Percentiles rank a stretch among this genome's conserved stretches.
Evolutionary conservation across 2,113 vertebrate genomes (phyloP).

Genomic region (Chlorocebus sabaeus): DNA sequence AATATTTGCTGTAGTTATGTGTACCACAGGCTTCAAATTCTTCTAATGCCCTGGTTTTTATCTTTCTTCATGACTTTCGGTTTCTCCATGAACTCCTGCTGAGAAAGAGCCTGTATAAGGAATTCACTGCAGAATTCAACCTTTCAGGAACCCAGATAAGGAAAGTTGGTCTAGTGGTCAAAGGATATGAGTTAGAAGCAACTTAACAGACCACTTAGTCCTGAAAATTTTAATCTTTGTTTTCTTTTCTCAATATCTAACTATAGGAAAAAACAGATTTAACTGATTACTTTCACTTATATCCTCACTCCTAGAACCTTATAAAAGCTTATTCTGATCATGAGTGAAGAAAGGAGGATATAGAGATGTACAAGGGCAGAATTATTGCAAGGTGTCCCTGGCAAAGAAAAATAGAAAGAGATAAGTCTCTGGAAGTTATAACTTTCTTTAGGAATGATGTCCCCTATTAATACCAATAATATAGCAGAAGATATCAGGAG

Average conservation of each 20-base stretch:
- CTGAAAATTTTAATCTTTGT: slow-evolving; percentile 13
- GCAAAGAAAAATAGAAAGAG: neutral
- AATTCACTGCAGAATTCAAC: neutral
- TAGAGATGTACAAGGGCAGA: neutral
- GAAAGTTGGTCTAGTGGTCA: neutral
- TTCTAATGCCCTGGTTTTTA: neutral
- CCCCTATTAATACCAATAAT: neutral
- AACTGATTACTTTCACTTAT: neutral
- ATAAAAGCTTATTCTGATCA: neutral
- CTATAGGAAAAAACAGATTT: neutral
- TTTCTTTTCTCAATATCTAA: slow-evolving; percentile 17
- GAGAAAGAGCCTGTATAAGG: neutral
- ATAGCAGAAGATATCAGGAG: neutral
- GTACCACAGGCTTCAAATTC: neutral
- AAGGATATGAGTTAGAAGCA: neutral
- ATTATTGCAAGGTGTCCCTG: neutral
- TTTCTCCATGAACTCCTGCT: neutral
- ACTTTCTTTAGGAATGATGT: neutral
- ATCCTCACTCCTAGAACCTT: neutral
- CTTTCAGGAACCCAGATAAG: neutral
- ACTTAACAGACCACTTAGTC: neutral
- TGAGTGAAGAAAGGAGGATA: neutral
- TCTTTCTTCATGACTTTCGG: neutral
- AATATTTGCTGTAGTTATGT: neutral
- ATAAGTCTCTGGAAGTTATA: neutral